A percentile compares a stretch with the other conserved stretches of the same genome.
These are phyloP conservation scores for Altica lythri DNA, from an alignment of 2,888 invertebrate species.

Conservation along the genomic window DNA sequence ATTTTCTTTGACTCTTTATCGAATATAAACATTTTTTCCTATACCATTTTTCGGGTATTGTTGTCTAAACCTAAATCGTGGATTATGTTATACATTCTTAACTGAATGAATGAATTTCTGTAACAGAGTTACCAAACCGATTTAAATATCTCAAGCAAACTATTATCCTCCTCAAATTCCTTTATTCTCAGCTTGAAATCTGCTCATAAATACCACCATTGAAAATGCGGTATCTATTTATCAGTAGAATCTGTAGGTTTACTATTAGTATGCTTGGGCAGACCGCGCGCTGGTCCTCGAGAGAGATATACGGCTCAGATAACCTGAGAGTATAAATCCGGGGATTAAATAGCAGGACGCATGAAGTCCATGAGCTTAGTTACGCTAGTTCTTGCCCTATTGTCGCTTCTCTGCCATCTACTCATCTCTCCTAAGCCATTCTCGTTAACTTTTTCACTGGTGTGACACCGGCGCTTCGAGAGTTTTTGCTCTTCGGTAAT, in stretches of 20 bases:
- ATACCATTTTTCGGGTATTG: too few relatives aligned
- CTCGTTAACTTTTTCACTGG: conserved; percentile 26
- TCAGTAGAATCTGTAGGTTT: conserved; percentile 58
- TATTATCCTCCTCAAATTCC: conserved; percentile 16
- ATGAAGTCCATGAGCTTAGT: conserved; percentile 48
- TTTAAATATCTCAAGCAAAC: conserved; percentile 2
- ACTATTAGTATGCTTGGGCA: conserved; percentile 57
- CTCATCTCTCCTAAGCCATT: conserved; percentile 21
- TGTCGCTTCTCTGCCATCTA: conserved; percentile 24
- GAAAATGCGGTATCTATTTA: conserved; percentile 56
- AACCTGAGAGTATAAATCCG: conserved; percentile 58
- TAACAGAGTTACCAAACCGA: neutral
- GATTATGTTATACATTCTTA: too few relatives aligned
- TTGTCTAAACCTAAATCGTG: too few relatives aligned
- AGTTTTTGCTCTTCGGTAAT: too few relatives aligned
- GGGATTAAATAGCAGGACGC: conserved; percentile 52
- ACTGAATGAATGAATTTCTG: too few relatives aligned
- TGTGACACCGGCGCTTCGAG: too few relatives aligned
- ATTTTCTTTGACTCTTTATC: too few relatives aligned
- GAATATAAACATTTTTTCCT: too few relatives aligned
- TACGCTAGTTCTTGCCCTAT: conserved; percentile 56
- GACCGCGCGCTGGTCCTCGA: conserved; percentile 51
- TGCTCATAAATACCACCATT: conserved; percentile 53
- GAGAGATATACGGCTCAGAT: conserved; percentile 58
- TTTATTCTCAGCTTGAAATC: conserved; percentile 25